A percentile compares a stretch with the other conserved stretches of the same genome.
These are phyloP conservation scores for Trichopoda pennipes DNA, from an alignment of 2,888 invertebrate species.

Conservation along the genomic window DNA sequence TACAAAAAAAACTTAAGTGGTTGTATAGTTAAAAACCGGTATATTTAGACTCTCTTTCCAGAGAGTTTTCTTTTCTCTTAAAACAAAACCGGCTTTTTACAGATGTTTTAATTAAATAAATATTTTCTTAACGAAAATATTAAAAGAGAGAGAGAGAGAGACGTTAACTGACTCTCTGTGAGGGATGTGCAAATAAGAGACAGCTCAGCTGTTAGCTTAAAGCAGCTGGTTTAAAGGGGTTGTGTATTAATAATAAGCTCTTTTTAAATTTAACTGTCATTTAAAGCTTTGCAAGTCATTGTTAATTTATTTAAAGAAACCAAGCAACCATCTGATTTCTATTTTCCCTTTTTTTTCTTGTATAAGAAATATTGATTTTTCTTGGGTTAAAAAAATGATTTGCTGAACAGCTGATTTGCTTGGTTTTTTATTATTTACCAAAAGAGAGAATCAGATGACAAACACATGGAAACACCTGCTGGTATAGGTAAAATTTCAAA, in stretches of 20 bases:
- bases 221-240: conserved; percentile 53
- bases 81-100: conserved; percentile 59
- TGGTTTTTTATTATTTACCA: background rate
- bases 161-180: background rate
- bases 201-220: conserved; percentile 51
- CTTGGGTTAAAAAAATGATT: background rate
- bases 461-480: conserved; percentile 62
- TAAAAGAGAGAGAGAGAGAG: background rate
- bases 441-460: conserved; percentile 25
- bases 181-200: background rate
- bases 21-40: background rate
- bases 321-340: conserved; percentile 69
- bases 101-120: background rate
- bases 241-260: background rate
- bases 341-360: conserved; percentile 51
- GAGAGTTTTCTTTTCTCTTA: background rate
- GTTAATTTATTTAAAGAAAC: conserved; percentile 52
- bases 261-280: conserved; percentile 22
- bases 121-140: background rate
- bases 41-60: background rate
- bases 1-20: background rate
- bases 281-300: conserved; percentile 63
- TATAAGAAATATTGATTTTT: conserved; percentile 61
- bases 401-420: conserved; percentile 58
- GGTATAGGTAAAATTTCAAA: background rate